Conservation (phyloP, 2,888 invertebrate genomes). For the Netelia fuscicornis region DNA sequence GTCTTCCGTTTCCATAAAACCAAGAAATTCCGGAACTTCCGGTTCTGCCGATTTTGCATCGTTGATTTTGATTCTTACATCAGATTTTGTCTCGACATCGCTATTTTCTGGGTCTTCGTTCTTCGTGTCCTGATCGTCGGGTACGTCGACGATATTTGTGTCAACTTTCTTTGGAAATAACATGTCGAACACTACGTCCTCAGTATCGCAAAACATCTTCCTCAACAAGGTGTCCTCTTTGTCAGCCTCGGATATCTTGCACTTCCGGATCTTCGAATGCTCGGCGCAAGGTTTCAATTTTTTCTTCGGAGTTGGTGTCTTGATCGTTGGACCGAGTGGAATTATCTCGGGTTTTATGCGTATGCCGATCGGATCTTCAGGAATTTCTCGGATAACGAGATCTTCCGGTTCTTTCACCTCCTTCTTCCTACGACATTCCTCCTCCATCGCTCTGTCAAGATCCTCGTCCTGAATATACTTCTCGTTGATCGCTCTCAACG, state of each 20-base stretch:
- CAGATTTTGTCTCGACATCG: conserved; percentile 13
- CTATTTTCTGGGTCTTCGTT: conserved; percentile 11
- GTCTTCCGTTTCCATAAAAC: conserved; percentile 74
- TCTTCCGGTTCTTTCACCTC: conserved; percentile 12
- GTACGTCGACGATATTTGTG: conserved; percentile 27
- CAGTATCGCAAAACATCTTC: conserved; percentile 76
- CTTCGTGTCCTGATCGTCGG: conserved; percentile 23
- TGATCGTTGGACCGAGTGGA: conserved; percentile 80
- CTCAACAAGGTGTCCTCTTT: conserved; percentile 70
- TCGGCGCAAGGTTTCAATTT: conserved; percentile 71
- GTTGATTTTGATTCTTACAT: conserved; percentile 7
- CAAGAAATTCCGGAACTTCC: conserved; percentile 65
- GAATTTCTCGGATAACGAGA: conserved; percentile 59
- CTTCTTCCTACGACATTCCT: conserved; percentile 61
- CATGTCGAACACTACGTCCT: conserved; percentile 79
- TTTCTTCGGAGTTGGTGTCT: conserved; percentile 74
- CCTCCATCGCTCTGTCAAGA: conserved; percentile 64
- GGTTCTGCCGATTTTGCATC: conserved; percentile 35
- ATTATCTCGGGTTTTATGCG: conserved; percentile 76
- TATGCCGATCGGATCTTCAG: conserved; percentile 69
- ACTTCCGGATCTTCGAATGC: conserved; percentile 70
- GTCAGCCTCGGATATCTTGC: conserved; percentile 68
- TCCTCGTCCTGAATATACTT: conserved; percentile 74
- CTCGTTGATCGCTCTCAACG: conserved; percentile 81
- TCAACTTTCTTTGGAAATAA: conserved; percentile 74